Base-by-base conservation (phyloP, 2,113 vertebrate species). In the Podocnemis expansa region DNA sequence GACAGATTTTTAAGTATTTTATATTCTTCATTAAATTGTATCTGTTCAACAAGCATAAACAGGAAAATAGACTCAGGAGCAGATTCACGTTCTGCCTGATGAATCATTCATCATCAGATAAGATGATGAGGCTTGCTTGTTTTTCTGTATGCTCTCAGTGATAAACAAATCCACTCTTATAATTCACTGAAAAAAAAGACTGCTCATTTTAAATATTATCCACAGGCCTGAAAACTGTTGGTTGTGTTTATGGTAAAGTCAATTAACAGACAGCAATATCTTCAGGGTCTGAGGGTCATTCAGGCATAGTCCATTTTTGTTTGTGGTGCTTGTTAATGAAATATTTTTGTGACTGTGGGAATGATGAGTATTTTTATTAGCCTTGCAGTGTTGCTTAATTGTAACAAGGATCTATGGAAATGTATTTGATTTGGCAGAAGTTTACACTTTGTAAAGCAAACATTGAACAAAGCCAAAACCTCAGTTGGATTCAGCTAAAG, bases 21-120 rank as follows among this genome's bases (percentile, higher is more conserved):
- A 94, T 97, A 98, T 97, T 98, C 97, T 98, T 98, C 96, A 97
- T 96, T 98, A 97, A 98, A 97, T 96, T 97, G 97, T 98, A 97
- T 98, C 97, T 97, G 96, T 97, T 98, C 97, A 97, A 97, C 97
- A 97, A 97, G 97, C 96, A 93, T 97, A 98, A 98, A 97, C 96
- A 98, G 95, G 90, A 97, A 98, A 97, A 97, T 97, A 95, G 93
- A 94, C 89, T 96, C 91, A 94, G 92, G 78, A 98, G 84, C 90
- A 97, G 93, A 97, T 93, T 96, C 97, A 96, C 52, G 5, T 97
- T 97, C 95, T 96, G 96, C 96, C 97, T 97, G 94, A 97, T 97
- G 97, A 97, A 97, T 98, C 97, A 96, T 97, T 97, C 96, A 96
- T 96, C 96, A 93, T 97, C 93, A 93, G 96, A 96, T 96, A 96